Evolutionary conservation across 2,113 vertebrate species (phyloP), one percentile per base, ranked within the genome.

Genomic region (Trogon melanurus): DNA sequence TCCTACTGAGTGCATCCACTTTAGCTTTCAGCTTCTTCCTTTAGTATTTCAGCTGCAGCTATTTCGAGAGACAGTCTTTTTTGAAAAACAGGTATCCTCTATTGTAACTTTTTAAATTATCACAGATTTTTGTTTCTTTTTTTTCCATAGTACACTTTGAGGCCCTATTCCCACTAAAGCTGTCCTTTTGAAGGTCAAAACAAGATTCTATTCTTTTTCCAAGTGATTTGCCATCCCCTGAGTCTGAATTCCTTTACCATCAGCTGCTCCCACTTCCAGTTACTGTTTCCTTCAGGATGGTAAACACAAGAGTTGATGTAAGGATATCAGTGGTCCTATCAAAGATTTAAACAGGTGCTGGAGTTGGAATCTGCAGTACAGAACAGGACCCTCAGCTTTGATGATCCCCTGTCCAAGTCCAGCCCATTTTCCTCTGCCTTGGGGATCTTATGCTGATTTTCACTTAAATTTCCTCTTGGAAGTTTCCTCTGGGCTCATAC

Each of bases 331-430:
- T 70, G 69, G 23, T 61, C 16, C 19, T 82, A 93, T 53, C 64
- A 85, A 85, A 91, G 94, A 92, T 93, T 89, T 92, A 93, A 85
- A 66, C 60, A 76, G 57, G 23, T 78, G 19, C 45, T 86, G 50
- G 60, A 86, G 84, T 36, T 44, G 32, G 45, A 69, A 72, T 50
- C 47, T 84, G 75, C 41, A 88, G 88, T 69, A 47, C 18, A 29
- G 72, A 91, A 58, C 26, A 90, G n/a, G 53, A 69, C 18, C 14
- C 23, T 21, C 22, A 20, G 22, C 14, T 45, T 76, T 78, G 64
- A 78, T 30, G 27, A 62, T 41, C 5, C 20, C 10, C 4, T 44
- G 30, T 79, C 50, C 17, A 66, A 84, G 54, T 30, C 74, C 78
- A 60, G 22, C 14, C 44, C 14, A 5, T 44, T 71, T 32, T 87